These are phyloP conservation scores for Eufriesea mexicana DNA, from an alignment of 1,140 invertebrate genomes.

Conservation along the genomic window DNA sequence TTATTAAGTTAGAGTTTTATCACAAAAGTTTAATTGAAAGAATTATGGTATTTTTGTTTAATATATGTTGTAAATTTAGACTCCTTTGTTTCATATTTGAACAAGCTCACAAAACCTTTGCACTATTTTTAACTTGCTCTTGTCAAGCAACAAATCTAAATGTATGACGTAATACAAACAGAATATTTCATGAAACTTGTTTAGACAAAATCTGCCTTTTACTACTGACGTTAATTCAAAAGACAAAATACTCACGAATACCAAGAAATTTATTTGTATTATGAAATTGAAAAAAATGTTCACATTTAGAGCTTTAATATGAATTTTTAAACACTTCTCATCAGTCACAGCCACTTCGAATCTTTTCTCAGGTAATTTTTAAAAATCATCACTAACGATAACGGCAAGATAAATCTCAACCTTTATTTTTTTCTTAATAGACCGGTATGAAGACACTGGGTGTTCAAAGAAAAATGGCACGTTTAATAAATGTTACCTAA, in stretches of 20 bases:
- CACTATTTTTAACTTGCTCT: slow-evolving; percentile 9
- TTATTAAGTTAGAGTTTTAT: neutral
- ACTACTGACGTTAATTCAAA: neutral
- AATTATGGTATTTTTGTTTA: neutral
- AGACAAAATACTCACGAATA: slow-evolving; percentile 7
- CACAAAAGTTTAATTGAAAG: neutral
- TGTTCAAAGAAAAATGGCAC: slow-evolving; percentile 41
- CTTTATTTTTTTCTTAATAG: neutral
- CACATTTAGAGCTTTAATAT: slow-evolving; percentile 22
- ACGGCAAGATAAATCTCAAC: slow-evolving; percentile 31
- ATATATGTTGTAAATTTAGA: slow-evolving; percentile 20
- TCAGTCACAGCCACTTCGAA: slow-evolving; percentile 52
- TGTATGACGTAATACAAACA: slow-evolving; percentile 5
- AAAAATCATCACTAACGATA: slow-evolving; percentile 45
- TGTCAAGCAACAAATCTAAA: slow-evolving; percentile 30
- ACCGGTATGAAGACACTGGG: slow-evolving; percentile 36
- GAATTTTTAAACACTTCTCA: slow-evolving; percentile 32
- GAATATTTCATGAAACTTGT: neutral
- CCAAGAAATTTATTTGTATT: neutral
- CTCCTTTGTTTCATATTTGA: slow-evolving; percentile 40
- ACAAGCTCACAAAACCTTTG: slow-evolving; percentile 4
- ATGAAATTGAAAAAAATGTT: slow-evolving; percentile 15
- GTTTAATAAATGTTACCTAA: slow-evolving; percentile 29
- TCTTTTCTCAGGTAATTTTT: slow-evolving; percentile 41
- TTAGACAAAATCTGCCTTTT: neutral